Evolutionary conservation across 2,888 invertebrate species (phyloP).

Genomic region (Elmis aenea): DNA sequence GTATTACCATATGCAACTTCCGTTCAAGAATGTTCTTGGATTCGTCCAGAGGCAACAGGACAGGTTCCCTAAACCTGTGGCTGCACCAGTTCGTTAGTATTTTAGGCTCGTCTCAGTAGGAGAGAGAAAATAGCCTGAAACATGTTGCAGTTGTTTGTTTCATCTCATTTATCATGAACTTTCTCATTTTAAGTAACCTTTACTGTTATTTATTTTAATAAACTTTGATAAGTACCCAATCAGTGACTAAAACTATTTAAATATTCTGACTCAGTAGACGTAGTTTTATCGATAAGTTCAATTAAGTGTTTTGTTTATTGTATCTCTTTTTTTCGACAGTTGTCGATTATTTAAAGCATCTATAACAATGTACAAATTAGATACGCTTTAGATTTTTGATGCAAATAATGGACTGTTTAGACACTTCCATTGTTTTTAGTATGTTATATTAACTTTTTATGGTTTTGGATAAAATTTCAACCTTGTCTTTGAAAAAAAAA

Average conservation of each 20-base stretch:
- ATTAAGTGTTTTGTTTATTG: too few species aligned
- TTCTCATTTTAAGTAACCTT: too few species aligned
- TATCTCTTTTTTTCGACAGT: slow-evolving; percentile 5
- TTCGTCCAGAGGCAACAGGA: slow-evolving; percentile 51
- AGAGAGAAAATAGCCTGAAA: slow-evolving; percentile 41
- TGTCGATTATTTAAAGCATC: slow-evolving; percentile 8
- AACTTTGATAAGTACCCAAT: too few species aligned
- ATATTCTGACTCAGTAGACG: slow-evolving; percentile 17
- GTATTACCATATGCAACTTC: slow-evolving; percentile 76
- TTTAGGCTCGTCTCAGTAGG: slow-evolving; percentile 28
- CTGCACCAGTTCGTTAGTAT: slow-evolving; percentile 41
- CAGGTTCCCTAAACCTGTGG: slow-evolving; percentile 41
- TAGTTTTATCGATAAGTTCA: slow-evolving; percentile 6
- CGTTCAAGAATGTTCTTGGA: slow-evolving; percentile 56
- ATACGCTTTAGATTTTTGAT: slow-evolving; percentile 3
- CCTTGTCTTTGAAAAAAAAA: too few species aligned
- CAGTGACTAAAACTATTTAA: slow-evolving; percentile 14
- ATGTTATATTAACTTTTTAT: slow-evolving; percentile 35
- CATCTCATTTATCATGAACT: too few species aligned
- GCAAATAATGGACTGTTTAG: slow-evolving; percentile 5
- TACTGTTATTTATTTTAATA: too few species aligned
- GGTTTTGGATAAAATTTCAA: slow-evolving; percentile 11
- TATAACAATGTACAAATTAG: slow-evolving; percentile 15
- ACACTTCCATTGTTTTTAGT: slow-evolving; percentile 15
- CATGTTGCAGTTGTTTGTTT: neutral